Percentiles rank a stretch among this genome's conserved stretches.
These are phyloP conservation scores for Lacanobia oleracea DNA, from an alignment of 2,888 invertebrate genomes.

Conservation along the genomic window DNA sequence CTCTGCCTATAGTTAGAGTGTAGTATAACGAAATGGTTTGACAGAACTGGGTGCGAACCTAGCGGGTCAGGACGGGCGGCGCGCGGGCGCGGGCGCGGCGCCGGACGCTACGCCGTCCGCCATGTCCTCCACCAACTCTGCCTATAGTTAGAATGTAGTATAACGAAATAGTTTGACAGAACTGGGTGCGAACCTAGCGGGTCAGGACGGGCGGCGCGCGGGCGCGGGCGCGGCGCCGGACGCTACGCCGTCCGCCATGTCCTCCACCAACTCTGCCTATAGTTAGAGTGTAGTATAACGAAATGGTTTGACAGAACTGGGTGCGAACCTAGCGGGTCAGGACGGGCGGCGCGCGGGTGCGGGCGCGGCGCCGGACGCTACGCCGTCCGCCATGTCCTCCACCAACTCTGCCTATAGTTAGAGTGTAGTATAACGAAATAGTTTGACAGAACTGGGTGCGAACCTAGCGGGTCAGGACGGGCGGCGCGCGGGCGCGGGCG, in stretches of 20 bases:
- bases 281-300: neutral
- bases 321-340: constrained; percentile 95
- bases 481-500: constrained; percentile 78
- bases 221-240: constrained; percentile 80
- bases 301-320: constrained; percentile 91
- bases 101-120: constrained; percentile 89
- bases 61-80: constrained; percentile 93
- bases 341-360: constrained; percentile 88
- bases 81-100: constrained; percentile 74
- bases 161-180: constrained; percentile 86
- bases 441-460: constrained; percentile 94
- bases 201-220: constrained; percentile 91
- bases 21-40: constrained; percentile 11
- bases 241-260: constrained; percentile 87
- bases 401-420: constrained; percentile 77
- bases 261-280: constrained; percentile 82
- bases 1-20: constrained; percentile 67
- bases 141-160: constrained; percentile 36
- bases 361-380: constrained; percentile 84
- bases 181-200: constrained; percentile 96
- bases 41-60: constrained; percentile 96
- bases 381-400: constrained; percentile 85
- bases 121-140: constrained; percentile 83
- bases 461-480: constrained; percentile 95
- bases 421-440: neutral